Conservation (phyloP, 2,888 invertebrate species). For the Pediacus dermestoides region DNA sequence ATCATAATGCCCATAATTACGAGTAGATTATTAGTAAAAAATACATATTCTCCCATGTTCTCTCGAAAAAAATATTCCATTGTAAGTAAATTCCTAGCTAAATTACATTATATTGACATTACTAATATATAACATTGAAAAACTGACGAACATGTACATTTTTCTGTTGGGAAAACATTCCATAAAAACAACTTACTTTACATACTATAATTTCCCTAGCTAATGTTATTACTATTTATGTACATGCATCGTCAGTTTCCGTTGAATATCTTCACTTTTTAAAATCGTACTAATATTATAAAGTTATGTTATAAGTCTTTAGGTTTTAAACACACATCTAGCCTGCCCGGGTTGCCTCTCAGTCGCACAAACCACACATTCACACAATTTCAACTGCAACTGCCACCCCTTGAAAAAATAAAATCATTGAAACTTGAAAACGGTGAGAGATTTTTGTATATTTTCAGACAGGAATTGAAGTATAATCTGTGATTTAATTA, state of each 20-base stretch:
- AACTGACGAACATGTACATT: constrained; percentile 16
- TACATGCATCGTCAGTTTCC: too few species aligned
- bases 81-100: not conserved
- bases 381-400: constrained; percentile 11
- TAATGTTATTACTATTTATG: too few species aligned
- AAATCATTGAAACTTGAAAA: constrained; percentile 16
- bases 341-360: constrained; percentile 54
- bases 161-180: constrained; percentile 8
- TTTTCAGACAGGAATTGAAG: too few species aligned
- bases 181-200: constrained; percentile 1
- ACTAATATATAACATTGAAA: constrained; percentile 14
- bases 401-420: constrained; percentile 13
- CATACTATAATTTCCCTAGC: too few species aligned
- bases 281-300: too few species aligned
- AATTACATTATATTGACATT: constrained; percentile 20
- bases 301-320: constrained; percentile 31
- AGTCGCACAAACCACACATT: constrained; percentile 47
- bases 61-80: constrained; percentile 2
- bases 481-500: constrained; percentile 2
- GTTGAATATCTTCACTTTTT: too few species aligned
- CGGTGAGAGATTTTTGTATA: too few species aligned
- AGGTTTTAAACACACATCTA: constrained; percentile 43
- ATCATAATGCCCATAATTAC: too few species aligned
- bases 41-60: too few species aligned
- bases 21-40: too few species aligned